Base-by-base conservation (phyloP, 2,797 vertebrate species). In the Scomberomorus guttatus region DNA sequence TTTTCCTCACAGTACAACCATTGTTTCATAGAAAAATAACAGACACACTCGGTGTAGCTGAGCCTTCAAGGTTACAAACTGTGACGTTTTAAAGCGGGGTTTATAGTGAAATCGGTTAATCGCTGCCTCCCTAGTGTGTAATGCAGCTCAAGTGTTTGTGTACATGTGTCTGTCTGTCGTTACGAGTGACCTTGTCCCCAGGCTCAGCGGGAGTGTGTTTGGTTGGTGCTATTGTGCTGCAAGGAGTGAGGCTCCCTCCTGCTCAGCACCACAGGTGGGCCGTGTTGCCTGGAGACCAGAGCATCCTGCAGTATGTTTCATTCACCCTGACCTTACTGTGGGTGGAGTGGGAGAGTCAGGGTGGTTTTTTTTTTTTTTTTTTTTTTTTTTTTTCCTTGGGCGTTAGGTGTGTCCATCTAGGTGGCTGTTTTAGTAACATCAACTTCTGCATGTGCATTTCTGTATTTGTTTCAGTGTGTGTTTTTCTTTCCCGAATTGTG, bases 201-300 rank as follows among this genome's bases (percentile, higher is more conserved):
- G 25, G 50, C 71, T 77, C 79, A 48, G 74, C 68, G 5, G 44
- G 76, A 48, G 39, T 18, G 56, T 14, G 18, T 72, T 80, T 61
- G 46, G 24, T 46, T 73, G 64, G 52, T 64, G n/a, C 39, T 75
- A 0, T 50, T 63, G 63, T 74, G 50, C 67, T 73, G 51, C n/a
- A 8, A 3, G 48, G 75, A 72, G 52, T 3, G 3, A 50, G 59
- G 34, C 62, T 44, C 63, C 72, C 75, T 69, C 71, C 66, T 62
- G 59, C 74, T 65, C 4, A 29, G 37, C 58, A 65, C 72, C 18
- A 67, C 68, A 68, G 81, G 85, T 79, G 69, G 73, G 62, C 61
- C 2, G 10, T 51, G 76, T 88, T 90, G 71, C 87, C 83, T 74
- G 76, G 91, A 86, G 71, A 91, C 84, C 18, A 58, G 60, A 87